Base-by-base conservation (phyloP, 2,888 invertebrate species). In the Trichopoda pennipes region DNA sequence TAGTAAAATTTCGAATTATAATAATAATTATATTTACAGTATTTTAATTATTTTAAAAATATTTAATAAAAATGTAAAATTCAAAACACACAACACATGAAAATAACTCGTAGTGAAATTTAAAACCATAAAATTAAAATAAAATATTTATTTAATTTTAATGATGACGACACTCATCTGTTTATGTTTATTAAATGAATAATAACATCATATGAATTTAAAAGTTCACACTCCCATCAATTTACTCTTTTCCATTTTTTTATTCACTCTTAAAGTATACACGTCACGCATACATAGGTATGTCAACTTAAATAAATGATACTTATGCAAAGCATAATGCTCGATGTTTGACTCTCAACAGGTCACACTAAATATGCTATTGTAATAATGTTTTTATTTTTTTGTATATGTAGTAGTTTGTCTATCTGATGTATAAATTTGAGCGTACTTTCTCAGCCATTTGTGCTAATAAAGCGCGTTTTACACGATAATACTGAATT, bases 181-280 rank as follows among this genome's bases (percentile, higher is more conserved):
- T 69, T 69, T 38, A 19, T 63, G 35, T 77, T 70, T 70, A 76
- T 69, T 66, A 58, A 66, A 61, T 47, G 23, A 69, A 69, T 55
- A 69, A 69, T 60, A 35, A 69, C 17, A 47, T 53, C 21, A 2
- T 44, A 53, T 42, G 19, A 14, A 19, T 14, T 47, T 16, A 10
- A 16, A 17, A 32, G 23, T 17, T 47, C 35, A 35, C 53, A 44
- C 66, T n/a, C 14, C 21, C 58, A 75, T 63, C 47, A 44, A 64
- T 49, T 32, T 49, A 32, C 35, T n/a, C 3, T n/a, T 16, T 35
- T 17, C 42, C 19, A 32, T 35, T 9, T n/a, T 44, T 35, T 35
- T 21, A 44, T 17, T 55, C 1, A 32, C 14, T 56, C n/a, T 21
- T 2, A 4, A 38, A n/a, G 32, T 12, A 38, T 9, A 38, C 10